Conservation (phyloP, 2,113 vertebrate genomes). For the Origma solitaria region DNA sequence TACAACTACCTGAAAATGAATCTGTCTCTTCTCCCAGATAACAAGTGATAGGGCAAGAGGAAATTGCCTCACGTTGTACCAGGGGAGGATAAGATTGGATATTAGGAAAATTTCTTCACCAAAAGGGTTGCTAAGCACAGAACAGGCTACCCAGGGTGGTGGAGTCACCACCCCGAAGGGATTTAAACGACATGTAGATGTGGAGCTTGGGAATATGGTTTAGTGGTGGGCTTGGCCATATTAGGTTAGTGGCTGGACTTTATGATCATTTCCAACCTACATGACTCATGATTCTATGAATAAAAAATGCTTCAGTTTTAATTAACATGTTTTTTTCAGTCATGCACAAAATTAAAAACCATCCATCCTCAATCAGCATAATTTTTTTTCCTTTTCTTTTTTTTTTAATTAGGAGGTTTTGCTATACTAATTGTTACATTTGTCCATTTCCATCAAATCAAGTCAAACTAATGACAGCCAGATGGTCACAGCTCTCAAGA, state of each 20-base stretch:
- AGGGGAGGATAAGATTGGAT: neutral
- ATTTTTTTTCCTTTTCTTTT: neutral
- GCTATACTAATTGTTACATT: constrained; percentile 49
- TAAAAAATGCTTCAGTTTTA: constrained; percentile 33
- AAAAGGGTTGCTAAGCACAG: neutral
- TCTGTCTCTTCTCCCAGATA: neutral
- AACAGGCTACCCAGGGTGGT: accelerated
- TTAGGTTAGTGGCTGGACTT: neutral
- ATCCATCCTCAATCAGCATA: neutral
- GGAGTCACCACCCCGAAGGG: neutral
- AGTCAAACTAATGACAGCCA: constrained; percentile 44
- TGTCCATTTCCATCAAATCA: constrained; percentile 56
- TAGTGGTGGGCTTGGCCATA: neutral
- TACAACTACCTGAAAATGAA: neutral
- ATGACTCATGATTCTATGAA: neutral
- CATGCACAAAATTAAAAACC: neutral
- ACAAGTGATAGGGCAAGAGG: neutral
- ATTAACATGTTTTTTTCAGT: constrained; percentile 14
- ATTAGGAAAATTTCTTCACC: neutral
- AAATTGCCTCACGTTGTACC: neutral
- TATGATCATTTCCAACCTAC: neutral
- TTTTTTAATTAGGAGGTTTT: constrained; percentile 51
- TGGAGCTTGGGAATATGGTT: neutral
- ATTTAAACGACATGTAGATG: neutral
- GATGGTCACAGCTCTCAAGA: constrained; percentile 38